Conservation (phyloP, 2,113 vertebrate species). For the Osmerus mordax region DNA sequence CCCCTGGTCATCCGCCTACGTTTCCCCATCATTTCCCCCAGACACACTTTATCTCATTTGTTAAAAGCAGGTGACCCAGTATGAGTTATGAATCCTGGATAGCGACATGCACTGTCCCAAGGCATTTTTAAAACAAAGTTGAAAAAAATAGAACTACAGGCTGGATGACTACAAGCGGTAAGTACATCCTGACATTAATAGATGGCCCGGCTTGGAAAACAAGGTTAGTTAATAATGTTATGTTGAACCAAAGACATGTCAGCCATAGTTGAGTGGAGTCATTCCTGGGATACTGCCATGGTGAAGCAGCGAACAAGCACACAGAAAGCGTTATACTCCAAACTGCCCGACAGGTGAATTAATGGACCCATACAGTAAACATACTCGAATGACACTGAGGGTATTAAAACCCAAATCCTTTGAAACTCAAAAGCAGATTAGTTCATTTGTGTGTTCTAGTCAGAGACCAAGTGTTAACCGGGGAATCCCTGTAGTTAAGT, state of each 20-base stretch:
- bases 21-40: slow-evolving; percentile 14
- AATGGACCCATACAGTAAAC: slow-evolving; percentile 45
- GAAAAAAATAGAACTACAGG: slow-evolving; percentile 11
- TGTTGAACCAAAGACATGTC: slow-evolving; percentile 26
- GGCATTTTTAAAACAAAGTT: background rate
- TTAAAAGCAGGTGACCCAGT: slow-evolving; percentile 51
- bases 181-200: slow-evolving; percentile 25
- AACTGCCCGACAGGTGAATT: slow-evolving; percentile 59
- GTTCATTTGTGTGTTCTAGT: background rate
- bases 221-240: slow-evolving; percentile 32
- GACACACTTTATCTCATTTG: slow-evolving; percentile 31
- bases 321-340: slow-evolving; percentile 58
- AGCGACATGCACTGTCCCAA: slow-evolving; percentile 51
- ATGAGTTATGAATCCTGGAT: slow-evolving; percentile 39
- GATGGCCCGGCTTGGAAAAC: slow-evolving; percentile 33
- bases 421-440: slow-evolving; percentile 73
- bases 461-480: too few species aligned
- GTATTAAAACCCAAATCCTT: slow-evolving; percentile 30
- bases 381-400: slow-evolving; percentile 55
- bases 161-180: slow-evolving; percentile 26
- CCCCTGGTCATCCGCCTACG: slow-evolving; percentile 8
- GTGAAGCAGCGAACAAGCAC: slow-evolving; percentile 60
- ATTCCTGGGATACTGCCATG: slow-evolving; percentile 53
- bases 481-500: too few species aligned
- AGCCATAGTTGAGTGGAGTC: slow-evolving; percentile 53